These are phyloP conservation scores for Forbesichthys papilliferus DNA, from an alignment of 2,113 vertebrate species.

Conservation along the genomic window DNA sequence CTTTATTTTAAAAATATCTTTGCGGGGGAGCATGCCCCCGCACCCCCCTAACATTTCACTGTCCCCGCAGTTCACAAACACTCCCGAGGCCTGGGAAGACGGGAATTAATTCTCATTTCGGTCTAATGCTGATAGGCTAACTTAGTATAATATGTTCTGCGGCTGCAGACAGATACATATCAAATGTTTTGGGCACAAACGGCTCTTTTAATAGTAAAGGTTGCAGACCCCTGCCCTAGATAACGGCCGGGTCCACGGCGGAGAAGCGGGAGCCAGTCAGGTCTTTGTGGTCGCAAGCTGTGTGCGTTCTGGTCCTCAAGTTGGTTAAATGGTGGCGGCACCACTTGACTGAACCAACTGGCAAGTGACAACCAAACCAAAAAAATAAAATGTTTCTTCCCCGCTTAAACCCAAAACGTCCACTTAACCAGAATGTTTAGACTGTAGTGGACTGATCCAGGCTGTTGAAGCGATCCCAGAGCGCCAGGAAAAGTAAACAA, in stretches of 20 bases:
- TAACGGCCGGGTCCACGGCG: constrained; percentile 30
- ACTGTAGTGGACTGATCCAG: constrained; percentile 40
- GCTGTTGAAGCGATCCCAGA: constrained; percentile 9
- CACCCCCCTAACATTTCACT: too few species aligned
- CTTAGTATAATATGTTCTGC: neutral
- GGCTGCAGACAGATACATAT: neutral
- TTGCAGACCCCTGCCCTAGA: constrained; percentile 36
- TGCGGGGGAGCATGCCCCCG: too few species aligned
- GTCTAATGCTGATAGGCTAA: too few species aligned
- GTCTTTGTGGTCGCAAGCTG: constrained; percentile 20
- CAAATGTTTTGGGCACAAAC: too few species aligned
- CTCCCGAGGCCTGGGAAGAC: too few species aligned
- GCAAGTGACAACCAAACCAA: neutral
- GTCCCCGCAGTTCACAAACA: too few species aligned
- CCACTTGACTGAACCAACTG: constrained; percentile 4
- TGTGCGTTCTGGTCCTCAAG: constrained; percentile 10
- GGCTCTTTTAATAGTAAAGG: neutral
- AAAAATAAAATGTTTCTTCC: too few species aligned
- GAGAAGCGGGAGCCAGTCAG: constrained; percentile 22
- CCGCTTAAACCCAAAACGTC: constrained; percentile 7
- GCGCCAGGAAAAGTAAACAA: too few species aligned
- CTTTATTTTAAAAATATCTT: too few species aligned
- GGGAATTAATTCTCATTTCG: too few species aligned
- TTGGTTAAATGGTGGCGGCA: neutral
- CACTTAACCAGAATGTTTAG: constrained; percentile 1